A percentile compares a stretch with the other conserved stretches of the same genome.
phyloP scores from a whole-genome alignment of 2,113 vertebrate genomes.

The Trichomycterus rosablanca region DNA sequence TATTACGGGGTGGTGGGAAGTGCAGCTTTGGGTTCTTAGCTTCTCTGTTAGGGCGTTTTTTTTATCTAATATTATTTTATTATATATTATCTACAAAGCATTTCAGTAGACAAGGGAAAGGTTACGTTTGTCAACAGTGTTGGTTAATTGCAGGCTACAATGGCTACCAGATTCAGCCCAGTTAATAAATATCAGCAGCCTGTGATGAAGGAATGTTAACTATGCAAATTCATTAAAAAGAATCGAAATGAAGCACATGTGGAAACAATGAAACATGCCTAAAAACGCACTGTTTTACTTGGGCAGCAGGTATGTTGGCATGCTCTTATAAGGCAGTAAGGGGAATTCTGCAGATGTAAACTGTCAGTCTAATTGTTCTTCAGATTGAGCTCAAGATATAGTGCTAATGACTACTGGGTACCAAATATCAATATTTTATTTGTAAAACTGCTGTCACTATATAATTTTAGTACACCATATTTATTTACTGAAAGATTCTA shows the following conservation, averaged over 20 bases:
- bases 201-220: too few relatives aligned
- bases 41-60: conserved; percentile 6
- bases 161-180: background rate
- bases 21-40: background rate
- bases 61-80: background rate
- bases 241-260: too few relatives aligned
- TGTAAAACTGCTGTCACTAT: too few relatives aligned
- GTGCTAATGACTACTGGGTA: background rate
- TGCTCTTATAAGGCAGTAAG: too few relatives aligned
- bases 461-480: too few relatives aligned
- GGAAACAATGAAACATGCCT: too few relatives aligned
- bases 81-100: background rate
- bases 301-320: too few relatives aligned
- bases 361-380: background rate
- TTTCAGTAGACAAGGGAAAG: background rate
- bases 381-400: background rate
- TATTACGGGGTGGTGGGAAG: conserved; percentile 9
- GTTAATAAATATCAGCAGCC: background rate
- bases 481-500: background rate
- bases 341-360: too few relatives aligned
- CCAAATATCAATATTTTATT: background rate
- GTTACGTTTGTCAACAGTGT: too few relatives aligned
- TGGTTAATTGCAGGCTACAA: background rate
- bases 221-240: too few relatives aligned
- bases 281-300: too few relatives aligned